Evolutionary conservation across 2,888 invertebrate genomes (phyloP).

Genomic region (Psylliodes chrysocephalus): DNA sequence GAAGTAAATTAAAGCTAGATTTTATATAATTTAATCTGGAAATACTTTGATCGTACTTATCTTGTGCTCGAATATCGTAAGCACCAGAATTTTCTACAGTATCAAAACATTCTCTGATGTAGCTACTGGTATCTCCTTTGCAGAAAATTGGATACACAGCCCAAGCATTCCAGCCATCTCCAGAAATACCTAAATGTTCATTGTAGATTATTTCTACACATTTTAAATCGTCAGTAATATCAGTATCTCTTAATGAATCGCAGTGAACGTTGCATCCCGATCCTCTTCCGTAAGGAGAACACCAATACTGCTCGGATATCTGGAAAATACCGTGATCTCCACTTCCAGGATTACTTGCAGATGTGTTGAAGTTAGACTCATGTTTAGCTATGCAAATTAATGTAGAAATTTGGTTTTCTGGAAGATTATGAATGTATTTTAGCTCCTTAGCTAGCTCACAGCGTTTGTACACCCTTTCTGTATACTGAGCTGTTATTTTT

Average conservation of each 20-base stretch:
- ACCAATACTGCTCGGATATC: slow-evolving; percentile 78
- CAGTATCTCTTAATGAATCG: slow-evolving; percentile 72
- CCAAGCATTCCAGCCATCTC: slow-evolving; percentile 81
- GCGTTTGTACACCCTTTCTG: slow-evolving; percentile 69
- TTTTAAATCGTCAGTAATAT: slow-evolving; percentile 75
- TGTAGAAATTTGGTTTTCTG: slow-evolving; percentile 59
- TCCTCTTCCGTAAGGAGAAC: slow-evolving; percentile 43
- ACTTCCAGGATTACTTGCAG: slow-evolving; percentile 70
- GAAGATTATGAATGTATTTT: slow-evolving; percentile 65
- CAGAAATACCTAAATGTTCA: slow-evolving; percentile 74
- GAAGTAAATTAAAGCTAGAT: not conserved
- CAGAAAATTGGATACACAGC: slow-evolving; percentile 75
- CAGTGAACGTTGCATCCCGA: slow-evolving; percentile 72
- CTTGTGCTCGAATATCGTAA: not conserved
- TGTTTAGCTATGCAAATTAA: slow-evolving; percentile 76
- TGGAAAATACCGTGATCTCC: slow-evolving; percentile 78
- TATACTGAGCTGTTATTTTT: not conserved
- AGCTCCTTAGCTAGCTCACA: slow-evolving; percentile 79
- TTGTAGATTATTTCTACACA: slow-evolving; percentile 74
- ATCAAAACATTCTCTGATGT: slow-evolving; percentile 35
- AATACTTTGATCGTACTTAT: not conserved
- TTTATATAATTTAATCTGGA: not conserved
- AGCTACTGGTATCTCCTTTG: slow-evolving; percentile 58
- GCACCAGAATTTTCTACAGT: slow-evolving; percentile 30
- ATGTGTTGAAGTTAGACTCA: slow-evolving; percentile 76